phyloP scores from a whole-genome alignment of 92 coral and sea anemone species.

The Parazoanthus swiftii region DNA sequence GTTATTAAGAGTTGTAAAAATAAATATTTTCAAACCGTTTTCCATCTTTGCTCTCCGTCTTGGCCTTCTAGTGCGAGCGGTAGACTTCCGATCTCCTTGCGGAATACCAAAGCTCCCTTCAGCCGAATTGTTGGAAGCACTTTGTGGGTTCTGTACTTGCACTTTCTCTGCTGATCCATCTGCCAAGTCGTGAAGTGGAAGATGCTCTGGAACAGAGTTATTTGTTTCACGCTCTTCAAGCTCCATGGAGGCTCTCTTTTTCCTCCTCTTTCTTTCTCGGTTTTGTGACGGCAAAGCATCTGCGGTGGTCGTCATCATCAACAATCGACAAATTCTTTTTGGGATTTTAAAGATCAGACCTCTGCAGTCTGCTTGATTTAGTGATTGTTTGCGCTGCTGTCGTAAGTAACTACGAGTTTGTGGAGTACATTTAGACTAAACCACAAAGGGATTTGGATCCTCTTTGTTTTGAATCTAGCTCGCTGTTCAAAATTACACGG shows the following conservation, averaged over 20 bases:
- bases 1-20: background rate
- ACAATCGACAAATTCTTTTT: background rate
- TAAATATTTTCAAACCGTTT: conserved; percentile 58
- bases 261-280: conserved; percentile 75
- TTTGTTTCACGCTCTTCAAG: conserved; percentile 80
- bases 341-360: background rate
- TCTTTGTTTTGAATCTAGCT: background rate
- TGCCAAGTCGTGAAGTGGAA: conserved; percentile 82
- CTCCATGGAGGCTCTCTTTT: conserved; percentile 85
- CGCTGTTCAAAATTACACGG: background rate
- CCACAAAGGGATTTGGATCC: background rate
- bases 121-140: conserved; percentile 73
- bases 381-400: background rate
- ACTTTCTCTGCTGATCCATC: conserved; percentile 50
- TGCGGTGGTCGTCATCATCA: conserved; percentile 19
- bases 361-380: too few species aligned
- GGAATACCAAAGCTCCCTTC: conserved; percentile 77
- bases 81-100: conserved; percentile 56
- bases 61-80: conserved; percentile 70
- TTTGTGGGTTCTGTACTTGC: conserved; percentile 55
- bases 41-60: conserved; percentile 82
- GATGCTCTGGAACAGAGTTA: conserved; percentile 62
- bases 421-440: background rate
- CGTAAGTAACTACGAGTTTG: background rate
- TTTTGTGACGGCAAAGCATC: conserved; percentile 42